A percentile compares a stretch with the other conserved stretches of the same genome.
Conservation (phyloP, 2,113 vertebrate genomes). For the Nerophis lumbriciformis region DNA sequence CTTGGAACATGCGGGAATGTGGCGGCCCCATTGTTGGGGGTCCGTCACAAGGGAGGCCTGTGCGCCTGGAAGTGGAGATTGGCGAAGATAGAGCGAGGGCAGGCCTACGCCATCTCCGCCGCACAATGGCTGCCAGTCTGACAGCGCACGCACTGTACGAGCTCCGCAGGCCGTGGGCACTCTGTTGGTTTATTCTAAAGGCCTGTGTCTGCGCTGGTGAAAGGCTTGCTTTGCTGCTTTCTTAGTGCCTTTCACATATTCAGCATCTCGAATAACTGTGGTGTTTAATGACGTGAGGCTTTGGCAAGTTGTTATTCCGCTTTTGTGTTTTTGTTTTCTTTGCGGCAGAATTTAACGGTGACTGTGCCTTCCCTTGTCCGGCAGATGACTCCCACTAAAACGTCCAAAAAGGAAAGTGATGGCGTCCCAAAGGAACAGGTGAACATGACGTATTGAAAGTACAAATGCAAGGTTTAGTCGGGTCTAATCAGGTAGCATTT, state of each 20-base stretch:
- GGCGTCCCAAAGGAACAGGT: conserved; percentile 73
- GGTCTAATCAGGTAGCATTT: too few species aligned
- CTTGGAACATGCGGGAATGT: conserved; percentile 72
- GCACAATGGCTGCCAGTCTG: conserved; percentile 71
- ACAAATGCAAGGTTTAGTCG: not conserved
- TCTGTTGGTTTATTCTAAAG: conserved; percentile 41
- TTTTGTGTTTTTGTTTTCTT: not conserved
- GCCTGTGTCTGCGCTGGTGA: conserved; percentile 37
- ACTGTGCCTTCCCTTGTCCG: conserved; percentile 26
- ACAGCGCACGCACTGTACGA: conserved; percentile 63
- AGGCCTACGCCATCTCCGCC: conserved; percentile 75
- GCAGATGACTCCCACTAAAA: conserved; percentile 69
- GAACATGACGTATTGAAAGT: conserved; percentile 17
- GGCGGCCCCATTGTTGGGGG: conserved; percentile 69
- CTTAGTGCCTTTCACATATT: conserved; percentile 2
- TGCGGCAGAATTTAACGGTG: conserved; percentile 2
- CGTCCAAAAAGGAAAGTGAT: conserved; percentile 67
- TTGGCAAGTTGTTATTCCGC: not conserved
- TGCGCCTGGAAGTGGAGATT: conserved; percentile 65
- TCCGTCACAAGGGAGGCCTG: conserved; percentile 71
- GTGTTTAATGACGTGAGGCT: not conserved
- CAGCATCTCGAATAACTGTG: not conserved
- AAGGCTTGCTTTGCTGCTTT: conserved; percentile 34
- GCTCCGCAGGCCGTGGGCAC: conserved; percentile 57
- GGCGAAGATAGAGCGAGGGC: conserved; percentile 69